These are phyloP conservation scores for Deroplatys truncata DNA, from an alignment of 2,888 invertebrate species.

Conservation along the genomic window DNA sequence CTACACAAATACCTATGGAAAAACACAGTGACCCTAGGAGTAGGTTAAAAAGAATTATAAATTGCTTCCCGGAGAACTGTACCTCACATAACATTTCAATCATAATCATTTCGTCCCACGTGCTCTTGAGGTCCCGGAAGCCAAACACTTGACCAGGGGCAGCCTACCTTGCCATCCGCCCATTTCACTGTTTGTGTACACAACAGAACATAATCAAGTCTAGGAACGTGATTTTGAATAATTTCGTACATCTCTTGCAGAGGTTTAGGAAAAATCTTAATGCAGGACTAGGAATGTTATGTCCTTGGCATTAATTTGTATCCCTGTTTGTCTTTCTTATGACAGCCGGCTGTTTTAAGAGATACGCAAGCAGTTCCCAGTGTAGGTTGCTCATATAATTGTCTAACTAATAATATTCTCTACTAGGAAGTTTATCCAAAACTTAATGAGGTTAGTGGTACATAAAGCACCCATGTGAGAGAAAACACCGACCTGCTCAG, in stretches of 20 bases:
- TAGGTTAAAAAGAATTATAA: background rate
- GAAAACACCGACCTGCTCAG: too few species aligned
- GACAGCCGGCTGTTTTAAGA: too few species aligned
- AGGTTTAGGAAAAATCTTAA: background rate
- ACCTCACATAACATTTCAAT: background rate
- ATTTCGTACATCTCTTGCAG: background rate
- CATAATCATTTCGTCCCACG: background rate
- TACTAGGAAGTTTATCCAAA: too few species aligned
- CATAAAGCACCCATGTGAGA: too few species aligned
- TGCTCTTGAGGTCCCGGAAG: background rate
- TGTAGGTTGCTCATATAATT: too few species aligned
- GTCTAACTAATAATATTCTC: too few species aligned
- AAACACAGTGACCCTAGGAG: background rate
- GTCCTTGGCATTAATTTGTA: background rate
- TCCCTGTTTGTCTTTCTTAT: too few species aligned
- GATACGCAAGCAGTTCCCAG: too few species aligned
- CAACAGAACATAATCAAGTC: background rate
- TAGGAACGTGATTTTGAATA: background rate
- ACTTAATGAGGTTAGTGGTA: too few species aligned
- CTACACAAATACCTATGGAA: background rate
- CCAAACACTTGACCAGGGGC: background rate
- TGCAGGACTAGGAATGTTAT: background rate
- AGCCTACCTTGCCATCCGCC: background rate
- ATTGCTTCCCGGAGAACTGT: background rate
- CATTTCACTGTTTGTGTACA: background rate